Evolutionary conservation across 2,888 invertebrate genomes (phyloP).

Genomic region (Apodemia mormo): DNA sequence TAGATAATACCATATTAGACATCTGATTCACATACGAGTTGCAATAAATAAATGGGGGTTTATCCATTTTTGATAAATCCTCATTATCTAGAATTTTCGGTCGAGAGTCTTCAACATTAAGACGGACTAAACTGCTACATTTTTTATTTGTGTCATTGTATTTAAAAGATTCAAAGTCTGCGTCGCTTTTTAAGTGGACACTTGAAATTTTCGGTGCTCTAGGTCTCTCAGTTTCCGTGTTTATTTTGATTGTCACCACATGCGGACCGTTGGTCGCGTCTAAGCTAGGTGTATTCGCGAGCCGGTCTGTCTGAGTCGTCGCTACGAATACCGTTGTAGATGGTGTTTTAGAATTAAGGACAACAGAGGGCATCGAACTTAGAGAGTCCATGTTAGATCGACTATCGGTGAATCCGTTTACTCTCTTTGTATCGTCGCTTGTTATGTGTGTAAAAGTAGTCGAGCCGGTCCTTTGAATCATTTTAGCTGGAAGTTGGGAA

Average conservation of each 20-base stretch:
- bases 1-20: slow-evolving; percentile 84
- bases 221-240: slow-evolving; percentile 80
- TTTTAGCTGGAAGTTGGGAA: slow-evolving; percentile 82
- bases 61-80: slow-evolving; percentile 67
- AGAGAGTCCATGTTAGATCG: slow-evolving; percentile 60
- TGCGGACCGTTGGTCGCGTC: slow-evolving; percentile 78
- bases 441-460: slow-evolving; percentile 75
- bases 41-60: slow-evolving; percentile 83
- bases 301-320: slow-evolving; percentile 75
- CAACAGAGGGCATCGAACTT: slow-evolving; percentile 80
- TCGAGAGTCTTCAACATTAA: slow-evolving; percentile 78
- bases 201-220: slow-evolving; percentile 75
- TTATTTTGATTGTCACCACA: slow-evolving; percentile 87
- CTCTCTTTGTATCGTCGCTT: slow-evolving; percentile 53
- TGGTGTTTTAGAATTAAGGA: slow-evolving; percentile 78
- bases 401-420: slow-evolving; percentile 64
- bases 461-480: slow-evolving; percentile 65
- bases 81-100: slow-evolving; percentile 78
- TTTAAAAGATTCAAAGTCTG: slow-evolving; percentile 68
- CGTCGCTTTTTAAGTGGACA: slow-evolving; percentile 73
- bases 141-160: slow-evolving; percentile 61
- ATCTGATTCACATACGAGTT: slow-evolving; percentile 80
- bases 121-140: slow-evolving; percentile 81
- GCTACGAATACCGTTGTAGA: slow-evolving; percentile 80
- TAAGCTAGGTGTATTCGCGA: slow-evolving; percentile 68